Conservation (phyloP, 1,140 invertebrate species). For the Chionoecetes opilio region DNA sequence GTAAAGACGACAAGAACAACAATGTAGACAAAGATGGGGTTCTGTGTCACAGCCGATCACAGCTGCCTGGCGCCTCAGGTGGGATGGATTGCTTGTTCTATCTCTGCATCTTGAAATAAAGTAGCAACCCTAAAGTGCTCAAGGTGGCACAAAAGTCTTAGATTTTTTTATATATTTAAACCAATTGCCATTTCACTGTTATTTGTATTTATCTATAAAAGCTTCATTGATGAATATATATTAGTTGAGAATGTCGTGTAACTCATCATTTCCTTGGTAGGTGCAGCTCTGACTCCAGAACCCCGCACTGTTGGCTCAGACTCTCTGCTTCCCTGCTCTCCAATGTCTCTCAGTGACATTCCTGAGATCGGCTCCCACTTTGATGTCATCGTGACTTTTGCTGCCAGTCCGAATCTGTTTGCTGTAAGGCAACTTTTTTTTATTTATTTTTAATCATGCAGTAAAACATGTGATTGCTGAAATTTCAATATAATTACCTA, state of each 20-base stretch:
- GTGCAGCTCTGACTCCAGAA: not conserved
- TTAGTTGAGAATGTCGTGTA: not conserved
- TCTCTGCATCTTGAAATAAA: too few relatives aligned
- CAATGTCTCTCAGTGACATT: conserved; percentile 45
- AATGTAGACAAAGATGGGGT: conserved; percentile 42
- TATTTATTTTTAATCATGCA: too few relatives aligned
- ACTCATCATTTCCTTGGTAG: not conserved
- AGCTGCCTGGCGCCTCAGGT: conserved; percentile 49
- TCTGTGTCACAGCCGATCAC: conserved; percentile 2
- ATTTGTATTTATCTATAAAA: too few relatives aligned
- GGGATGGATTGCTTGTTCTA: not conserved
- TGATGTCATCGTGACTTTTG: conserved; percentile 86
- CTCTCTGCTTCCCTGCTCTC: not conserved
- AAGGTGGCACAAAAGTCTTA: not conserved
- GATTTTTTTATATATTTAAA: not conserved
- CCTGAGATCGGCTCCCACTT: conserved; percentile 83
- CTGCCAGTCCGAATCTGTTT: conserved; percentile 87
- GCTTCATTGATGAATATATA: not conserved
- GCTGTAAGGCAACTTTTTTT: conserved; percentile 81
- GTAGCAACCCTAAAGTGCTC: not conserved
- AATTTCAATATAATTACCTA: too few relatives aligned
- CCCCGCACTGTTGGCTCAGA: not conserved
- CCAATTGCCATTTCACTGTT: not conserved
- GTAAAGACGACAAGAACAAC: conserved; percentile 68
- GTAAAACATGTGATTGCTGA: too few relatives aligned